These are phyloP conservation scores for Formica aserva DNA, from an alignment of 2,888 invertebrate species.

Conservation along the genomic window DNA sequence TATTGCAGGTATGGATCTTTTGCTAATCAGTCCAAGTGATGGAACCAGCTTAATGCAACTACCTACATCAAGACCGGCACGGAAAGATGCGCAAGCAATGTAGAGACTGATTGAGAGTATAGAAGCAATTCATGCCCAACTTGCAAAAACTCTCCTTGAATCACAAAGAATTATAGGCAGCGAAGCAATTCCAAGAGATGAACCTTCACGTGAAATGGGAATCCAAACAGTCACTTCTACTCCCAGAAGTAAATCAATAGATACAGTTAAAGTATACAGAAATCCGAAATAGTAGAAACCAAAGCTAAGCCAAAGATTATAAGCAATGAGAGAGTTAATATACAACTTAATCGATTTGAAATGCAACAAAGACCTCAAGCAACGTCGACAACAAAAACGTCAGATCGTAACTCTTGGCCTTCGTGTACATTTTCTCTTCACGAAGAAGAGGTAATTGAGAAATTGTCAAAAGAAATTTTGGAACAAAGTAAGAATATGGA, in stretches of 20 bases:
- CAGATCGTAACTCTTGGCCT: conserved; percentile 61
- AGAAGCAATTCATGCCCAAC: conserved; percentile 79
- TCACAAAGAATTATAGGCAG: conserved; percentile 79
- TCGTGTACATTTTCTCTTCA: conserved; percentile 44
- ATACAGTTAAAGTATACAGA: conserved; percentile 50
- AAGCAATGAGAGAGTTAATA: conserved; percentile 77
- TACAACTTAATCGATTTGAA: conserved; percentile 74
- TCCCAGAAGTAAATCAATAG: conserved; percentile 61
- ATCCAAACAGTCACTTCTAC: background rate
- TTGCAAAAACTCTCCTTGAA: conserved; percentile 79
- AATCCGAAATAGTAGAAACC: conserved; percentile 20
- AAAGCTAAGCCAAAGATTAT: conserved; percentile 79
- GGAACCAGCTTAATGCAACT: conserved; percentile 77
- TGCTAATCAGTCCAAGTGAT: no score
- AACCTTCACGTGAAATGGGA: background rate
- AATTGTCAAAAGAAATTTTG: conserved; percentile 81
- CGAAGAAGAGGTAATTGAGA: conserved; percentile 78
- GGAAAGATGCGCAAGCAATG: conserved; percentile 72
- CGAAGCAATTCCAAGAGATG: conserved; percentile 34
- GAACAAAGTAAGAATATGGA: conserved; percentile 81
- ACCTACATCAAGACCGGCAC: conserved; percentile 60
- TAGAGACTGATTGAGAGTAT: conserved; percentile 80
- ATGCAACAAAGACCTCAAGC: conserved; percentile 58
- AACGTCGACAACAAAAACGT: conserved; percentile 35
- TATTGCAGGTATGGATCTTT: no score